phyloP scores from a whole-genome alignment of 2,113 vertebrate species.

The Syngnathus scovelli region DNA sequence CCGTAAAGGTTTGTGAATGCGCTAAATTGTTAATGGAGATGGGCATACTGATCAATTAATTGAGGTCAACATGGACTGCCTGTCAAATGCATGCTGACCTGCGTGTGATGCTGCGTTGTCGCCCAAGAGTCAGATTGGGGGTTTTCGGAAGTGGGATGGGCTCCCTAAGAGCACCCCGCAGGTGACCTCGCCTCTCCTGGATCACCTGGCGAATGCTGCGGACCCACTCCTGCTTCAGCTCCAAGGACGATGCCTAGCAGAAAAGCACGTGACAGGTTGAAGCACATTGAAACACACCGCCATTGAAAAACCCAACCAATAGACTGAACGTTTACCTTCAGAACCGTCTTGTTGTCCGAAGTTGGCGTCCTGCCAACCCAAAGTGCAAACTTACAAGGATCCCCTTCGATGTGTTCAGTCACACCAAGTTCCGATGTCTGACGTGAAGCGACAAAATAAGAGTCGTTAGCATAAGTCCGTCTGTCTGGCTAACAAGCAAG shows the following conservation, averaged over 20 bases:
- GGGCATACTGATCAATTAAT: background rate
- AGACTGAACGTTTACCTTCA: constrained; percentile 75
- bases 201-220: constrained; percentile 97
- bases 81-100: constrained; percentile 67
- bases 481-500: background rate
- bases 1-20: background rate
- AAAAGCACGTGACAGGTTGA: background rate
- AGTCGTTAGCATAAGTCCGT: background rate
- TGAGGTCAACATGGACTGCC: background rate
- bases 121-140: constrained; percentile 75
- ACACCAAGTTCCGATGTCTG: constrained; percentile 97
- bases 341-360: constrained; percentile 96
- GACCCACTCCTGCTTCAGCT: constrained; percentile 98
- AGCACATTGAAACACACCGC: too few species aligned
- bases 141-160: constrained; percentile 96
- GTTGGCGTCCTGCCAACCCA: constrained; percentile 97
- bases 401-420: constrained; percentile 96
- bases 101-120: constrained; percentile 91
- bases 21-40: background rate
- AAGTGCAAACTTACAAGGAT: constrained; percentile 95
- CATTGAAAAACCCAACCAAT: background rate
- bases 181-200: constrained; percentile 94
- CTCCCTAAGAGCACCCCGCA: constrained; percentile 94
- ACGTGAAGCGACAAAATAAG: constrained; percentile 21
- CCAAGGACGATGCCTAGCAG: constrained; percentile 85